Evolutionary conservation across 2,113 vertebrate species (phyloP).

Genomic region (Aramus guarauna): DNA sequence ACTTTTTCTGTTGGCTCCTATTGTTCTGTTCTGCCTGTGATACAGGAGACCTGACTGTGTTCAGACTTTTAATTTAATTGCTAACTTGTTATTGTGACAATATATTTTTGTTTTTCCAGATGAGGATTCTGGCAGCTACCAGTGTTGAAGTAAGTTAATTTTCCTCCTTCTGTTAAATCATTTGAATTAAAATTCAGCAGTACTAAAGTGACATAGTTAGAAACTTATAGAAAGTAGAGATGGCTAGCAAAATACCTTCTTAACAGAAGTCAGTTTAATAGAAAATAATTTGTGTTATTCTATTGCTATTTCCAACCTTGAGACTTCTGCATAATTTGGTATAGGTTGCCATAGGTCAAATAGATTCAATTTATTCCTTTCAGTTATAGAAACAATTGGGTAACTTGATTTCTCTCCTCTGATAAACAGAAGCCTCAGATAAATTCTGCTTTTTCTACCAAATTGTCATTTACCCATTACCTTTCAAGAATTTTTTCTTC

Average conservation of each 20-base stretch:
- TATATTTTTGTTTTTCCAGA: conserved; percentile 45
- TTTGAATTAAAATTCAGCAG: background rate
- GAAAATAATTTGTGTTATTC: background rate
- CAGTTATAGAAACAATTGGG: background rate
- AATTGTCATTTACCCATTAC: background rate
- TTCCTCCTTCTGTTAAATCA: background rate
- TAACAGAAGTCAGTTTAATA: too few species aligned
- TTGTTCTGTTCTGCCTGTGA: background rate
- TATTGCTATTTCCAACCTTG: background rate
- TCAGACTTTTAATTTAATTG: background rate
- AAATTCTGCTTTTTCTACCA: background rate
- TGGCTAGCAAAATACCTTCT: too few species aligned
- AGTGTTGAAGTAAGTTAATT: conserved; percentile 61
- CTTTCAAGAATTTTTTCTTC: background rate
- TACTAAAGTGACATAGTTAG: background rate
- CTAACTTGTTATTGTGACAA: background rate
- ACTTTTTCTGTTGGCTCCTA: background rate
- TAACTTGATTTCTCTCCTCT: background rate
- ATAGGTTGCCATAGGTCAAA: background rate
- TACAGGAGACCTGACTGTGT: background rate
- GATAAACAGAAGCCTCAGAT: background rate
- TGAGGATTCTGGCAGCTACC: conserved; percentile 61
- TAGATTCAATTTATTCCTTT: background rate
- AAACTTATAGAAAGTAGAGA: background rate
- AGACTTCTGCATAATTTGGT: background rate